phyloP scores from a whole-genome alignment of 2,113 vertebrate genomes.

The Lepidothrix coronata region DNA sequence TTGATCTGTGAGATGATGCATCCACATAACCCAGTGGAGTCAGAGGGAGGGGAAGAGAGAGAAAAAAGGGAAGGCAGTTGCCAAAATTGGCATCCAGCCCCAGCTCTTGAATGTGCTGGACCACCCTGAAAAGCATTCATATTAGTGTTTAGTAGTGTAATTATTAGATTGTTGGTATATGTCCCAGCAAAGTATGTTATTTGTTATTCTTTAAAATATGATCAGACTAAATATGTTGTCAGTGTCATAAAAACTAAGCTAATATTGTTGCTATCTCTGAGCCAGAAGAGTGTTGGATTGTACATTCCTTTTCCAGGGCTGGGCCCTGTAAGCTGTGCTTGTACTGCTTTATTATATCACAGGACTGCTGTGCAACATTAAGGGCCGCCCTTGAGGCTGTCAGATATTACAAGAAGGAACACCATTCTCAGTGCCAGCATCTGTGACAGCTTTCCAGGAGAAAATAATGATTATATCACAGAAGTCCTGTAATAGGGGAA shows the following conservation, averaged over 20 bases:
- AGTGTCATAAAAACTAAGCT: slow-evolving; percentile 17
- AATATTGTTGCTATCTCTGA: slow-evolving; percentile 2
- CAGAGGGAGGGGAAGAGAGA: neutral
- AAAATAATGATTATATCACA: neutral
- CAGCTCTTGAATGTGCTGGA: slow-evolving; percentile 21
- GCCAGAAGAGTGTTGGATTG: slow-evolving; percentile 6
- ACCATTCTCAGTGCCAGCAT: neutral
- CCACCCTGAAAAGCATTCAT: slow-evolving; percentile 58
- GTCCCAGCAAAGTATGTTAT: slow-evolving; percentile 46
- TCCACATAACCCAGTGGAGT: neutral
- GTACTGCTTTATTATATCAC: neutral
- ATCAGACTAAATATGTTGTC: slow-evolving; percentile 64
- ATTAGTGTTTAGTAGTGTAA: slow-evolving; percentile 13
- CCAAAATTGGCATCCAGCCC: slow-evolving; percentile 40
- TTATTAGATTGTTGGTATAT: slow-evolving; percentile 45
- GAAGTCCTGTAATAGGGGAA: neutral
- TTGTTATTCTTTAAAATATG: slow-evolving; percentile 61
- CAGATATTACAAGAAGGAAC: neutral
- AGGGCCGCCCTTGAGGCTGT: neutral
- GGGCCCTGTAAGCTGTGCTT: neutral
- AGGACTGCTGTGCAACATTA: neutral
- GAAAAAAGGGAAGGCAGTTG: slow-evolving; percentile 23
- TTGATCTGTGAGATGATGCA: slow-evolving; percentile 46
- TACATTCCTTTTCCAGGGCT: neutral
- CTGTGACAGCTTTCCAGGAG: neutral